Conservation (phyloP, 1,140 invertebrate species). For the Aphidius ervi region DNA sequence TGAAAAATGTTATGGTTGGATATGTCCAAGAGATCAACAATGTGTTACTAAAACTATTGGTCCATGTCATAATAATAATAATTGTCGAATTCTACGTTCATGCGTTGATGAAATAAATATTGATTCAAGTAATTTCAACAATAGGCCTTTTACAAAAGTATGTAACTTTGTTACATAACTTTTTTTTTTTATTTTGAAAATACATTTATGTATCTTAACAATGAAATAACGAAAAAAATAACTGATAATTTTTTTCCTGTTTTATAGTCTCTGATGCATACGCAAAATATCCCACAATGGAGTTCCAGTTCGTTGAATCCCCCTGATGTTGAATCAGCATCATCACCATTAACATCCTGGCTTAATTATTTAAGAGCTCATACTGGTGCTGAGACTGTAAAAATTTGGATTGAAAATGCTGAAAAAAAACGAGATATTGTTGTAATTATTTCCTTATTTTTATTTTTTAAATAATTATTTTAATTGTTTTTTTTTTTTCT, state of each 20-base stretch:
- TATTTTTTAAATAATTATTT: too few species aligned
- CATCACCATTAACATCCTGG: slow-evolving; percentile 23
- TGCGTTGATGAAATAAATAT: slow-evolving; percentile 23
- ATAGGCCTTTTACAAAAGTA: not conserved
- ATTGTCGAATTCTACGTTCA: slow-evolving; percentile 30
- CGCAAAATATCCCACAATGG: too few species aligned
- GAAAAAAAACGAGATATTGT: not conserved
- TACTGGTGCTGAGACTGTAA: slow-evolving; percentile 24
- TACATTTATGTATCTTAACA: too few species aligned
- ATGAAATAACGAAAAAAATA: too few species aligned
- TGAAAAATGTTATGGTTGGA: slow-evolving; percentile 38
- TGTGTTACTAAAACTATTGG: slow-evolving; percentile 25
- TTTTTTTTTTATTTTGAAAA: too few species aligned
- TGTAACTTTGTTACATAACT: too few species aligned
- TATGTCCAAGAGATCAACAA: slow-evolving; percentile 35
- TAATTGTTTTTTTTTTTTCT: too few species aligned
- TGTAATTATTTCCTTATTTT: too few species aligned
- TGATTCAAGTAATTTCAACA: not conserved
- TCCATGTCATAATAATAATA: slow-evolving; percentile 22
- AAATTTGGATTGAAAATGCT: slow-evolving; percentile 28
- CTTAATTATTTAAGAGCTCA: slow-evolving; percentile 26
- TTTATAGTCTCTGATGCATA: too few species aligned
- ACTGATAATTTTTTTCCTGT: too few species aligned
- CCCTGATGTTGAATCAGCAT: slow-evolving; percentile 2
- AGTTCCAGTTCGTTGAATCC: too few species aligned